A percentile compares a stretch with the other conserved stretches of the same genome.
These are phyloP conservation scores for Amiota mariae DNA, from an alignment of 2,888 invertebrate genomes.

Conservation along the genomic window DNA sequence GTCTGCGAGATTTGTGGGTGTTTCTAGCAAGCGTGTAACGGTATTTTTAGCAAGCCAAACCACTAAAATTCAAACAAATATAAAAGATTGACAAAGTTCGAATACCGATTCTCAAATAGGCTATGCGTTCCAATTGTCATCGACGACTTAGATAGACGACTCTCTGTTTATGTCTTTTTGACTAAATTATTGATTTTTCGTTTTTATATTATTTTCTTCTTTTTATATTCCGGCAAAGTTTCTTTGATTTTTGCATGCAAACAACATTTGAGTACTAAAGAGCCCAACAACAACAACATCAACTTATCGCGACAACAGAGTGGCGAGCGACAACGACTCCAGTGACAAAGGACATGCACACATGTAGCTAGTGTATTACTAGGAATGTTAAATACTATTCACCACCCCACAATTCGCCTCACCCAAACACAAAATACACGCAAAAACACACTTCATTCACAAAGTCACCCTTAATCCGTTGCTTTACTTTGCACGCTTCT, in stretches of 20 bases:
- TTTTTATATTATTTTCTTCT: slow-evolving; percentile 34
- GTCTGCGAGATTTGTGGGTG: background rate
- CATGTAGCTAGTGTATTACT: background rate
- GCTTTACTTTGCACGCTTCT: background rate
- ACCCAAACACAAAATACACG: background rate
- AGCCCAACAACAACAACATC: slow-evolving; percentile 38
- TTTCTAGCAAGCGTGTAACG: background rate
- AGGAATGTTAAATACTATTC: slow-evolving; percentile 6
- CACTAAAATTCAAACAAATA: no score
- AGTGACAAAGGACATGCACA: slow-evolving; percentile 19
- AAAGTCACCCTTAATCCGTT: slow-evolving; percentile 15
- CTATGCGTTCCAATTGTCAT: slow-evolving; percentile 22
- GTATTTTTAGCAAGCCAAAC: background rate
- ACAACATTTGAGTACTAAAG: slow-evolving; percentile 43
- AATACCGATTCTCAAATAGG: no score
- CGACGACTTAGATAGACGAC: slow-evolving; percentile 31
- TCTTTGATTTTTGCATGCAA: slow-evolving; percentile 45
- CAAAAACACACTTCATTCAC: background rate
- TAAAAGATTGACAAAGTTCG: no score
- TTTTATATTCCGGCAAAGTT: slow-evolving; percentile 24
- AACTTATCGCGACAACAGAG: slow-evolving; percentile 1
- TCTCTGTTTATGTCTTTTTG: slow-evolving; percentile 32
- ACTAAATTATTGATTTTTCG: slow-evolving; percentile 9
- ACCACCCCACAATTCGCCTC: background rate
- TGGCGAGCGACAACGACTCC: slow-evolving; percentile 2